These are phyloP conservation scores for Andrena dorsata DNA, from an alignment of 2,888 invertebrate species.

Conservation along the genomic window DNA sequence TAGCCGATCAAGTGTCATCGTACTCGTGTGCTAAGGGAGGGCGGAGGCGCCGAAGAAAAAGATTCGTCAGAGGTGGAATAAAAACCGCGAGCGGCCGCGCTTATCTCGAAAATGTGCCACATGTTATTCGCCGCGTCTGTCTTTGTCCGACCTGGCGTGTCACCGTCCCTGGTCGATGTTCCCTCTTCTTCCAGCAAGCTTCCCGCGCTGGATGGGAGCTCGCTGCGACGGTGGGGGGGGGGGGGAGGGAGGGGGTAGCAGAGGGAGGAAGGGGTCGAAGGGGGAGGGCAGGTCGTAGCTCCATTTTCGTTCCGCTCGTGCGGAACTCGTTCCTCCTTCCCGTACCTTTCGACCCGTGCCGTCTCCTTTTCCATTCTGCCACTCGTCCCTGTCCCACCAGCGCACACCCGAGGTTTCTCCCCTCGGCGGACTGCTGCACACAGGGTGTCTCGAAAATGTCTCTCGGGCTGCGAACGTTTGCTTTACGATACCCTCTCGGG, in stretches of 20 bases:
- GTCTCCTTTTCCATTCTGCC: constrained; percentile 45
- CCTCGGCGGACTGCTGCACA: constrained; percentile 32
- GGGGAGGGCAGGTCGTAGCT: constrained; percentile 33
- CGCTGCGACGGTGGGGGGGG: constrained; percentile 12
- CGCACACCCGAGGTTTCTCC: constrained; percentile 52
- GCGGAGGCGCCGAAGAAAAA: background rate
- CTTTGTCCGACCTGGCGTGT: constrained; percentile 36
- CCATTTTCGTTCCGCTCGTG: constrained; percentile 45
- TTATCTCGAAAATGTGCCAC: constrained; percentile 57
- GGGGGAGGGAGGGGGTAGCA: constrained; percentile 15
- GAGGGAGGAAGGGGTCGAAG: background rate
- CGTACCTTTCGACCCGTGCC: constrained; percentile 41
- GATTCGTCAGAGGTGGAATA: constrained; percentile 16
- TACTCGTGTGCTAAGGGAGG: background rate
- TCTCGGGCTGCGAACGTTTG: background rate
- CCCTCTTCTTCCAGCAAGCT: constrained; percentile 23
- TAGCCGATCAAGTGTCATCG: background rate
- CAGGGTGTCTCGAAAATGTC: constrained; percentile 45
- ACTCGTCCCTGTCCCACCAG: constrained; percentile 34
- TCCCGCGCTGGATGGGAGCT: constrained; percentile 33
- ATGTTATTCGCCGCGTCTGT: constrained; percentile 40
- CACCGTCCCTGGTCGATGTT: constrained; percentile 42
- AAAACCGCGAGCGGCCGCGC: constrained; percentile 36
- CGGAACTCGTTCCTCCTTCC: constrained; percentile 56
- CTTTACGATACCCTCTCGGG: background rate